phyloP scores from a whole-genome alignment of 2,797 vertebrate species.

The Gouania willdenowi region DNA sequence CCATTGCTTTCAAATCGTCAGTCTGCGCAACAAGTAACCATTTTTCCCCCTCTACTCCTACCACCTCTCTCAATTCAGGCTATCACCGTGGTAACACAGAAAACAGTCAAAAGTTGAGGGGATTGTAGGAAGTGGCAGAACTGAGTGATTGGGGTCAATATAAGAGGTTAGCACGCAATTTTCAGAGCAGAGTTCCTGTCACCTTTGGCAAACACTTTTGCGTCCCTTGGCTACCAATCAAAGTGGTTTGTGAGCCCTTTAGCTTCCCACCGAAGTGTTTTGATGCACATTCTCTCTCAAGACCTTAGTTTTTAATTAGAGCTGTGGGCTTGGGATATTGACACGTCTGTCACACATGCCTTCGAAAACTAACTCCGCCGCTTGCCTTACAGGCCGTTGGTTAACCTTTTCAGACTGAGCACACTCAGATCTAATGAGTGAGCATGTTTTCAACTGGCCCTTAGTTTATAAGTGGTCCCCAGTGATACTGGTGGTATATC shows the following conservation, averaged over 20 bases:
- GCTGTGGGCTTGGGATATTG: slow-evolving; percentile 39
- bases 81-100: slow-evolving; percentile 43
- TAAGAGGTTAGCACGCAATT: slow-evolving; percentile 54
- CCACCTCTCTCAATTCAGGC: slow-evolving; percentile 51
- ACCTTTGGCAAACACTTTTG: slow-evolving; percentile 58
- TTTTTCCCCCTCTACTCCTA: slow-evolving; percentile 26
- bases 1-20: slow-evolving; percentile 36
- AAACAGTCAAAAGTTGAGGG: slow-evolving; percentile 44
- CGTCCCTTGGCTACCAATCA: slow-evolving; percentile 63
- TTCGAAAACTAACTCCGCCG: slow-evolving; percentile 23
- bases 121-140: slow-evolving; percentile 23
- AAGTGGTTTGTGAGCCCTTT: slow-evolving; percentile 29
- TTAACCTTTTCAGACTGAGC: slow-evolving; percentile 25
- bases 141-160: slow-evolving; percentile 61
- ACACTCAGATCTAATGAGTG: slow-evolving; percentile 21
- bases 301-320: slow-evolving; percentile 53
- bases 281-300: slow-evolving; percentile 16
- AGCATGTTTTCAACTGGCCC: slow-evolving; percentile 38
- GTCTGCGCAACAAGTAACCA: slow-evolving; percentile 30
- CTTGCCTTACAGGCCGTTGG: slow-evolving; percentile 24
- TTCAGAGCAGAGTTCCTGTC: slow-evolving; percentile 53
- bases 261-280: slow-evolving; percentile 26
- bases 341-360: slow-evolving; percentile 30
- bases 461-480: slow-evolving; percentile 54
- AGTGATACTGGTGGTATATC: slow-evolving; percentile 37